Evolutionary conservation across 2,888 invertebrate genomes (phyloP).

Genomic region (Agapostemon virescens): DNA sequence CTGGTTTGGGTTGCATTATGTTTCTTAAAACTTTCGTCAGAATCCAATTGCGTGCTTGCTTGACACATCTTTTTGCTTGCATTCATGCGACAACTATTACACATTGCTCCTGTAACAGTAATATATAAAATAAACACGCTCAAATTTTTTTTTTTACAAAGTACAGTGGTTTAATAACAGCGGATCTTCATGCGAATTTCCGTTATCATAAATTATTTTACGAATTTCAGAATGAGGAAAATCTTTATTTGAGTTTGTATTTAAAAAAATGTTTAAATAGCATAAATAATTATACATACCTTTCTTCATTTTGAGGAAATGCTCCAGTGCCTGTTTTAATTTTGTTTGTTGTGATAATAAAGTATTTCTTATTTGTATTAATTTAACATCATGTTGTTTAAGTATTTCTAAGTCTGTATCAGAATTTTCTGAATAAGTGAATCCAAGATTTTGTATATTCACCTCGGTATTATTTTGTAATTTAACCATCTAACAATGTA

Average conservation of each 20-base stretch:
- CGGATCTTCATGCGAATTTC: no score
- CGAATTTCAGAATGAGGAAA: no score
- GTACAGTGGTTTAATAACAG: no score
- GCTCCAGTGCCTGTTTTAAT: conserved; percentile 81
- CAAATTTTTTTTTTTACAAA: neutral
- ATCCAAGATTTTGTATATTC: conserved; percentile 85
- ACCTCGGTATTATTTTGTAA: conserved; percentile 83
- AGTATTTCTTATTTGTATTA: conserved; percentile 84
- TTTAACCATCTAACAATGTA: conserved; percentile 83
- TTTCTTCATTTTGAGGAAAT: conserved; percentile 79
- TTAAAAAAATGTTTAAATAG: neutral
- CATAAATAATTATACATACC: conserved; percentile 71
- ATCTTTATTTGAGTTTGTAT: no score
- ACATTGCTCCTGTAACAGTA: conserved; percentile 64
- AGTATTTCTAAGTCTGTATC: conserved; percentile 85
- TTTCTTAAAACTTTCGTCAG: conserved; percentile 72
- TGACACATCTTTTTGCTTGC: conserved; percentile 74
- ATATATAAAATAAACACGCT: neutral
- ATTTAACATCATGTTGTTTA: conserved; percentile 84
- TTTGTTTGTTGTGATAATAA: conserved; percentile 84
- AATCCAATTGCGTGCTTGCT: conserved; percentile 74
- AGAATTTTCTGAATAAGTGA: conserved; percentile 84
- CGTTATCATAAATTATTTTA: no score
- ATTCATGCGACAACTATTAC: conserved; percentile 72
- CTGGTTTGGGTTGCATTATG: conserved; percentile 75